These are phyloP conservation scores for Monoplex corrugatus DNA, from an alignment of 2,888 invertebrate species.

Conservation along the genomic window DNA sequence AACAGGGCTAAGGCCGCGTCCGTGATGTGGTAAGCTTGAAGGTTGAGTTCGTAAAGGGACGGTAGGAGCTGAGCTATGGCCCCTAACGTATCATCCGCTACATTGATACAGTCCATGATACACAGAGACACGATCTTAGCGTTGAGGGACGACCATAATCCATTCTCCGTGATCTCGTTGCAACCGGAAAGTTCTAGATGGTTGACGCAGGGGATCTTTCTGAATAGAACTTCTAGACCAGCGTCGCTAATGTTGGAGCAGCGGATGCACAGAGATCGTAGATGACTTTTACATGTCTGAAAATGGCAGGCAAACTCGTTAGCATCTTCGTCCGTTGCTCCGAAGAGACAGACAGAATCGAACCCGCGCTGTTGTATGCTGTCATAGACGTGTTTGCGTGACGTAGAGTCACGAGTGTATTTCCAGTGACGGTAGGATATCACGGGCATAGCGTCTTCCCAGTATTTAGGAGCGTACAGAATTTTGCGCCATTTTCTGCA, in stretches of 20 bases:
- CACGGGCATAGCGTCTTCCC: constrained; percentile 92
- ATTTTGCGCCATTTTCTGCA: constrained; percentile 94
- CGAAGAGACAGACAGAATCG: constrained; percentile 91
- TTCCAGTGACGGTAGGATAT: constrained; percentile 90
- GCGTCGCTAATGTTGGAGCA: constrained; percentile 95
- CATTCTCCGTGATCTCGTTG: constrained; percentile 97
- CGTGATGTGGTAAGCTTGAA: constrained; percentile 97
- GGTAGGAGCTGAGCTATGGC: constrained; percentile 96
- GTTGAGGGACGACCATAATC: constrained; percentile 96
- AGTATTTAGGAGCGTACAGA: constrained; percentile 93
- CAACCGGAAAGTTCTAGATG: constrained; percentile 96
- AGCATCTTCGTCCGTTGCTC: constrained; percentile 94
- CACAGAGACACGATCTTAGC: constrained; percentile 95
- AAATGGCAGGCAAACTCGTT: constrained; percentile 93
- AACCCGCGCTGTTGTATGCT: constrained; percentile 91
- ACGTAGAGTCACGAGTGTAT: constrained; percentile 60
- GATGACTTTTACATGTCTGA: constrained; percentile 87
- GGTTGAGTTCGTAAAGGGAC: constrained; percentile 95
- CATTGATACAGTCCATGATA: constrained; percentile 97
- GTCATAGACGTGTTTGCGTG: constrained; percentile 83
- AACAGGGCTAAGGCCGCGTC: constrained; percentile 97
- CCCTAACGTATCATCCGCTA: constrained; percentile 97
- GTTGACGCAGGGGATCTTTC: constrained; percentile 89
- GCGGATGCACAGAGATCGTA: constrained; percentile 91
- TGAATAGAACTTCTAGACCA: constrained; percentile 87